Evolutionary conservation across 2,797 vertebrate genomes (phyloP).

Genomic region (Peromyscus eremicus): DNA sequence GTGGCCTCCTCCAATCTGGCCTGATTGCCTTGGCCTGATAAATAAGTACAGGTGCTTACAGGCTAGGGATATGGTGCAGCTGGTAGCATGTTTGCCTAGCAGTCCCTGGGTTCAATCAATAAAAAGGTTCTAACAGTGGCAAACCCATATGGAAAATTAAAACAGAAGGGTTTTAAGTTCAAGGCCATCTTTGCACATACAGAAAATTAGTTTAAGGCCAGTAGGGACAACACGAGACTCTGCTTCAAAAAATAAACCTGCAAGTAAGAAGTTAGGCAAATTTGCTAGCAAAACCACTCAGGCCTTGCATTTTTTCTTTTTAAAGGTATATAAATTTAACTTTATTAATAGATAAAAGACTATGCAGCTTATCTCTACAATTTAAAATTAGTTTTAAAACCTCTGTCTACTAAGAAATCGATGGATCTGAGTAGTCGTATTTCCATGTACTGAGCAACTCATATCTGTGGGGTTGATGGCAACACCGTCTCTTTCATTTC

Average conservation of each 20-base stretch:
- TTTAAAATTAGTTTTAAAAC: slow-evolving; percentile 44
- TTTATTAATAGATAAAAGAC: neutral
- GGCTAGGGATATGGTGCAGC: neutral
- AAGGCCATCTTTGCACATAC: neutral
- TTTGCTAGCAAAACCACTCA: neutral
- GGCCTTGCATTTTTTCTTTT: neutral
- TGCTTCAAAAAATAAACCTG: neutral
- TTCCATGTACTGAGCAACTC: neutral
- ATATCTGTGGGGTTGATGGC: neutral
- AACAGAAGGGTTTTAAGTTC: neutral
- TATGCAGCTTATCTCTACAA: neutral
- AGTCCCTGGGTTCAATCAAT: neutral
- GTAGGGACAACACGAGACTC: neutral
- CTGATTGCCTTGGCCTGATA: neutral
- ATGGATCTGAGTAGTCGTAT: slow-evolving; percentile 10
- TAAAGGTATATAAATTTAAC: neutral
- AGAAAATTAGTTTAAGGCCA: neutral
- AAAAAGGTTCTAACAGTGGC: too few relatives aligned
- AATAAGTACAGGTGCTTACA: neutral
- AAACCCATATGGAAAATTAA: neutral
- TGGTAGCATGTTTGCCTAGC: neutral
- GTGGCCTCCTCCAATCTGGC: neutral
- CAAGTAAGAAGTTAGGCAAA: neutral
- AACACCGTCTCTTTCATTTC: neutral
- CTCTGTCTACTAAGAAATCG: slow-evolving; percentile 43